phyloP scores from a whole-genome alignment of 1,140 invertebrate species.

The Drosophila pachea region DNA sequence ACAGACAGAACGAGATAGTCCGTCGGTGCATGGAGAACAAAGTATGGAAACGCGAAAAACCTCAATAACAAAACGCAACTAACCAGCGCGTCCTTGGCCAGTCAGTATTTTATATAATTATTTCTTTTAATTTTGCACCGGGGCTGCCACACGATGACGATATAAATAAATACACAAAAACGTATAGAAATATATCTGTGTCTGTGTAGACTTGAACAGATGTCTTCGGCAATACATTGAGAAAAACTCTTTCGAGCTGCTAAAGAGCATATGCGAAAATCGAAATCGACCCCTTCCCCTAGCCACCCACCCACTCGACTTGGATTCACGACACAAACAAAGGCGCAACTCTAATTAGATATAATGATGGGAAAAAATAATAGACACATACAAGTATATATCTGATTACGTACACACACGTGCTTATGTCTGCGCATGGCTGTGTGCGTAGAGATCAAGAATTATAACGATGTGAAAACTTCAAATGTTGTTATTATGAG shows the following conservation, averaged over 20 bases:
- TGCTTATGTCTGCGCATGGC: too few species aligned
- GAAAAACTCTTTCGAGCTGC: constrained; percentile 23
- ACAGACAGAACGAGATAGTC: constrained; percentile 21
- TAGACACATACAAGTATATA: constrained; percentile 1
- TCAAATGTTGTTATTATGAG: constrained; percentile 29
- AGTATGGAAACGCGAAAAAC: constrained; percentile 55
- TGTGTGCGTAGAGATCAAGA: constrained; percentile 9
- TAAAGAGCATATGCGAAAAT: constrained; percentile 22
- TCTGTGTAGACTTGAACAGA: background rate
- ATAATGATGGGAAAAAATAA: constrained; percentile 54
- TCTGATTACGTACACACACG: background rate
- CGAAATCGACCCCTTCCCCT: background rate
- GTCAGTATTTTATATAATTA: constrained; percentile 71
- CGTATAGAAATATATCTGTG: background rate
- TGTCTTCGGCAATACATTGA: background rate
- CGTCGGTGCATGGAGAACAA: constrained; percentile 41
- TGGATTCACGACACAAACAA: constrained; percentile 28
- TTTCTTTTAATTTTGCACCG: constrained; percentile 60
- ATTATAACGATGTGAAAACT: constrained; percentile 51
- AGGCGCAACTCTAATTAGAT: constrained; percentile 48
- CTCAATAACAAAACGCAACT: constrained; percentile 59
- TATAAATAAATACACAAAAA: constrained; percentile 34
- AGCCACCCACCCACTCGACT: background rate
- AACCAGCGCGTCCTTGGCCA: constrained; percentile 68
- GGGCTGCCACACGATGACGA: constrained; percentile 42